Base-by-base conservation (phyloP, 2,888 invertebrate species). In the Eumacrocentrus americanus region DNA sequence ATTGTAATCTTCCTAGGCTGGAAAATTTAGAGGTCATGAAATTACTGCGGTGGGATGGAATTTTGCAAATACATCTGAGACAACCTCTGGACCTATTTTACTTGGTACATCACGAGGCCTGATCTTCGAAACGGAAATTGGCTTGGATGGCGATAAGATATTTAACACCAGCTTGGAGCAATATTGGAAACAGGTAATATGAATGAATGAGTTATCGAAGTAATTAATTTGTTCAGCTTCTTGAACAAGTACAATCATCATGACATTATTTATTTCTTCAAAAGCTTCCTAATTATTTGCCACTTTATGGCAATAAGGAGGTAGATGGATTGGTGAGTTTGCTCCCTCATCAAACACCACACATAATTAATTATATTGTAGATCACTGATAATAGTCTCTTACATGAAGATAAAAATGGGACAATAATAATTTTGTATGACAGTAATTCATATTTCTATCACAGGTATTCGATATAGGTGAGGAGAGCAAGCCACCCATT, bases 21-120 rank as follows among this genome's bases (percentile, higher is more conserved):
- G 77, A 25, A 90, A 89, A 78, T 88, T 88, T 47, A 83, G 86
- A 66, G 89, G 90, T 38, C 92, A 94, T 78, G 91, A 93, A 76
- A 89, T 98, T 20, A 95, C 95, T 0, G 91, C 94, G 51, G 91
- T 98, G 0, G 96, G 90, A 1, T 98, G 96, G 91, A 95, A 93
- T 79, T 86, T 86, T 68, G 85, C 86, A 59, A 90, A 91, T 67
- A 86, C 84, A 1, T 89, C 87, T 0, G 88, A 89, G 61, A 81
- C 77, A 1, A 85, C 88, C 0, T 94, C 95, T 0, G 93, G 93
- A 1, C 88, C 92, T 0, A 94, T 98, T 70, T 82, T 98, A 38
- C 77, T 97, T 44, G 97, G 96, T 4, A 96, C 95, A 0, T 92
- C 92, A 0, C 92, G 91, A 76, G 97, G 97, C 0, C 83, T 93